These are phyloP conservation scores for Elmis aenea DNA, from an alignment of 2,888 invertebrate species.

Conservation along the genomic window DNA sequence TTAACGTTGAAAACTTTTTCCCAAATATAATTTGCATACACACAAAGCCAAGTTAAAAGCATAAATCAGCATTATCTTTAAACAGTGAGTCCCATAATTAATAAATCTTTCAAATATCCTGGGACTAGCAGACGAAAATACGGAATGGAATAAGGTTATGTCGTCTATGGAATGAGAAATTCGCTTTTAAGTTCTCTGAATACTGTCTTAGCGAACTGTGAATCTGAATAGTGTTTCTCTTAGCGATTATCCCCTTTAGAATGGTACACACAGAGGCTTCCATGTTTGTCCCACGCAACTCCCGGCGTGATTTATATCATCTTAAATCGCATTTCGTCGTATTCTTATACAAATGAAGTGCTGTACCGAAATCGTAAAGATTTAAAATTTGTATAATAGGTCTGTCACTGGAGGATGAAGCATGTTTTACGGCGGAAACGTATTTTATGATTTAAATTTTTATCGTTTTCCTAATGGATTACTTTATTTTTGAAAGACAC, in stretches of 20 bases:
- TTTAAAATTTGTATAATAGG: slow-evolving; percentile 28
- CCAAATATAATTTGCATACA: too few species aligned
- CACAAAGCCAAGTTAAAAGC: too few species aligned
- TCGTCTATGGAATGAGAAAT: slow-evolving; percentile 16
- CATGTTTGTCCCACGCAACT: slow-evolving; percentile 20
- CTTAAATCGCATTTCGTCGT: slow-evolving; percentile 24
- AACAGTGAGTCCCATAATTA: too few species aligned
- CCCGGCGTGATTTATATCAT: slow-evolving; percentile 26
- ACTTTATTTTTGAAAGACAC: slow-evolving; percentile 22
- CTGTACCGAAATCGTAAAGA: slow-evolving; percentile 23
- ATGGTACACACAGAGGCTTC: slow-evolving; percentile 13
- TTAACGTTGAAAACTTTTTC: too few species aligned
- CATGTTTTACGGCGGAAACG: slow-evolving; percentile 25
- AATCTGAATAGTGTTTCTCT: slow-evolving; percentile 17
- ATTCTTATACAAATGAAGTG: slow-evolving; percentile 31
- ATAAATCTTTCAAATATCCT: too few species aligned
- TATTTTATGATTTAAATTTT: slow-evolving; percentile 29
- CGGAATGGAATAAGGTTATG: slow-evolving; percentile 12
- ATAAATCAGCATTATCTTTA: too few species aligned
- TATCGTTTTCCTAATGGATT: slow-evolving; percentile 24
- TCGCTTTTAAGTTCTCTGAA: slow-evolving; percentile 15
- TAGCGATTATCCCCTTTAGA: slow-evolving; percentile 17
- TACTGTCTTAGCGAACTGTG: slow-evolving; percentile 12
- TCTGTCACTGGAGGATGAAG: slow-evolving; percentile 17
- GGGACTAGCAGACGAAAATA: too few species aligned